Percentiles rank a stretch among this genome's conserved stretches.
Conservation (phyloP, 2,113 vertebrate genomes). For the Pedionomus torquatus region DNA sequence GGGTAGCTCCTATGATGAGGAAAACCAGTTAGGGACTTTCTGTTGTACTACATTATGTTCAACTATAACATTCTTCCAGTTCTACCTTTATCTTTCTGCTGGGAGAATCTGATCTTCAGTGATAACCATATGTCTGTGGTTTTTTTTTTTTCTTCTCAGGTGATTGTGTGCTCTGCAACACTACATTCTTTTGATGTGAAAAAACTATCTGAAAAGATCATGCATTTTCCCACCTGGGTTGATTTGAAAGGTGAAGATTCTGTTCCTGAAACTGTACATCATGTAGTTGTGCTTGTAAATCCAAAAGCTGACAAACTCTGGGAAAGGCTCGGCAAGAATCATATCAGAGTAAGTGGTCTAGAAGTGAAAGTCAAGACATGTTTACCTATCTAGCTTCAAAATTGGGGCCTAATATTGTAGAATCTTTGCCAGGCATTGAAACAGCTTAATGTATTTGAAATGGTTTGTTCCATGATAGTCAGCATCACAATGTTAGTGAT, state of each 20-base stretch:
- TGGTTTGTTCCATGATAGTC: not conserved
- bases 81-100: not conserved
- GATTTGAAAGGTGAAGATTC: conserved; percentile 98
- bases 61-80: not conserved
- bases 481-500: not conserved
- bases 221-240: conserved; percentile 99
- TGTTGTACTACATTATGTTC: not conserved
- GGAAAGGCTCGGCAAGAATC: conserved; percentile 90
- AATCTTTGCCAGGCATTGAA: not conserved
- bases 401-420: not conserved
- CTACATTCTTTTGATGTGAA: conserved; percentile 98
- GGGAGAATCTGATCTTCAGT: not conserved
- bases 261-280: conserved; percentile 95
- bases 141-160: conserved; percentile 72
- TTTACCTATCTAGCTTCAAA: not conserved
- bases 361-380: not conserved
- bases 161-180: conserved; percentile 97
- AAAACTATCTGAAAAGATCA: conserved; percentile 96
- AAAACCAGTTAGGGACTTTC: not conserved
- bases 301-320: conserved; percentile 89
- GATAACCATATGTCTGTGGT: not conserved
- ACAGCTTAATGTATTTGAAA: not conserved
- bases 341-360: conserved; percentile 81
- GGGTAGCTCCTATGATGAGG: not conserved
- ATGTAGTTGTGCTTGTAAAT: conserved; percentile 93